Evolutionary conservation across 2,113 vertebrate species (phyloP).

Genomic region (Rhabdomys dilectus): DNA sequence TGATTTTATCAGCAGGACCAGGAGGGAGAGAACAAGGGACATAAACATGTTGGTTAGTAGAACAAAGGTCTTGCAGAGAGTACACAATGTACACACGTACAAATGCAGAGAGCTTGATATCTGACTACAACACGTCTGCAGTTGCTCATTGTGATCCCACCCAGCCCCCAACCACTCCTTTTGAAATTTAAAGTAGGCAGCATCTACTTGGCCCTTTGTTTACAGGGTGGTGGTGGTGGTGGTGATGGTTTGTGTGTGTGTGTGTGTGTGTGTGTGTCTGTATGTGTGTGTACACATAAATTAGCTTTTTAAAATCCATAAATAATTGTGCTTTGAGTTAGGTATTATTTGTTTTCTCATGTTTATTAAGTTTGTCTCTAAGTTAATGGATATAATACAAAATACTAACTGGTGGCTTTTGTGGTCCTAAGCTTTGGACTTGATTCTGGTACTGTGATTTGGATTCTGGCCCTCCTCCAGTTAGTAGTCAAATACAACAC

Average conservation of each 20-base stretch:
- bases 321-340: constrained; percentile 7
- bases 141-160: background rate
- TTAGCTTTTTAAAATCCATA: background rate
- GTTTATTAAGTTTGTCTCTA: background rate
- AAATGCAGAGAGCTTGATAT: background rate
- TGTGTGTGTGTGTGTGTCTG: background rate
- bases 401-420: background rate
- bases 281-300: background rate
- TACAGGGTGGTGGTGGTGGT: background rate
- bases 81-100: background rate
- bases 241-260: background rate
- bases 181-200: constrained; percentile 55
- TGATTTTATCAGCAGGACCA: background rate
- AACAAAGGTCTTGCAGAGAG: background rate
- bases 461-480: constrained; percentile 40
- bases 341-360: background rate
- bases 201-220: background rate
- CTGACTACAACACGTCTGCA: background rate
- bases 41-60: background rate
- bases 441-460: constrained; percentile 34
- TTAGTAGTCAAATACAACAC: background rate
- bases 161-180: background rate
- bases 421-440: constrained; percentile 37
- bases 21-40: background rate
- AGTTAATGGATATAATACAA: background rate